Evolutionary conservation across 2,888 invertebrate genomes (phyloP).

Genomic region (Acanthosepion esculentum): DNA sequence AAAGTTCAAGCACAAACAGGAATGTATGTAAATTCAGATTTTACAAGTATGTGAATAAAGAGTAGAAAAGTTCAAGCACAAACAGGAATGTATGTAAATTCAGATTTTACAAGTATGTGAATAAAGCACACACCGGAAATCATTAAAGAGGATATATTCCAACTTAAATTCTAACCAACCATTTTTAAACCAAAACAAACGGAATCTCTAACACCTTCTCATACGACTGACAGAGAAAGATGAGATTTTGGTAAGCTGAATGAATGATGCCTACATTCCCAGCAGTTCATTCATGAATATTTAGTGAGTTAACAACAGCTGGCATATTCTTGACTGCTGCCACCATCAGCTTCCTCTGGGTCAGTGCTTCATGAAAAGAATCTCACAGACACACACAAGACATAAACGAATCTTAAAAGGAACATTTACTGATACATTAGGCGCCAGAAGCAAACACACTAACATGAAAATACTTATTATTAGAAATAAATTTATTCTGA

Average conservation of each 20-base stretch:
- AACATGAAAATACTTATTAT: too few relatives aligned
- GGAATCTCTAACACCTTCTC: neutral
- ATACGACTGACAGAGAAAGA: neutral
- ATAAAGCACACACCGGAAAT: neutral
- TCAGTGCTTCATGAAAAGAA: neutral
- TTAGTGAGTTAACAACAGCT: neutral
- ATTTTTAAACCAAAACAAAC: neutral
- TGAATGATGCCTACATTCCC: neutral
- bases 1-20: too few relatives aligned
- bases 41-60: too few relatives aligned
- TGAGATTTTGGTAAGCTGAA: neutral
- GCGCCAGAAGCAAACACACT: too few relatives aligned
- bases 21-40: too few relatives aligned
- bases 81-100: too few relatives aligned
- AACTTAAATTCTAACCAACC: neutral
- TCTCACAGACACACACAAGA: neutral
- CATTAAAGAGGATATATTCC: neutral
- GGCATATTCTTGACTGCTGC: neutral
- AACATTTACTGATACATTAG: too few relatives aligned
- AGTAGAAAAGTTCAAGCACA: too few relatives aligned
- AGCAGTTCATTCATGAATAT: conserved; percentile 21
- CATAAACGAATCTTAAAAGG: neutral
- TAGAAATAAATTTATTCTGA: too few relatives aligned
- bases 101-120: neutral
- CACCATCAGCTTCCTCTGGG: neutral